Evolutionary conservation across 2,797 vertebrate genomes (phyloP).

Genomic region (Malacoraja senta): DNA sequence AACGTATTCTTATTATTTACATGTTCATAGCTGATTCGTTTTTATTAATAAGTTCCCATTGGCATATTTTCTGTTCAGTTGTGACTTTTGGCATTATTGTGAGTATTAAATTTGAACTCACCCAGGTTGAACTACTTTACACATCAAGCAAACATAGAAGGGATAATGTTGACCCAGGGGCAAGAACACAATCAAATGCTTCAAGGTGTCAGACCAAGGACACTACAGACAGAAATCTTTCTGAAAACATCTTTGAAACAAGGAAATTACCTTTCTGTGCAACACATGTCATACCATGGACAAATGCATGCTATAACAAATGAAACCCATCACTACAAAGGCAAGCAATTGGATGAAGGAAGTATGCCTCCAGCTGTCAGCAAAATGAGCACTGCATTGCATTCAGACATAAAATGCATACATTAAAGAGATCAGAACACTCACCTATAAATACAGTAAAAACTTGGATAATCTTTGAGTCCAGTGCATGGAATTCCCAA

Average conservation of each 20-base stretch:
- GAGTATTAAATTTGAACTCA: conserved; percentile 2
- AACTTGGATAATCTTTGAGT: too few species aligned
- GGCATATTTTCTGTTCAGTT: background rate
- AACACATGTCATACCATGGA: background rate
- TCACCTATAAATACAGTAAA: too few species aligned
- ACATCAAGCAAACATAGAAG: background rate
- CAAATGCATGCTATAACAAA: background rate
- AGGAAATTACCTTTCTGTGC: background rate
- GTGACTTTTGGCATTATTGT: background rate
- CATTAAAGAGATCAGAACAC: too few species aligned
- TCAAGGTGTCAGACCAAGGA: background rate
- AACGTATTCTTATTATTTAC: background rate
- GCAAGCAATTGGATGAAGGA: background rate
- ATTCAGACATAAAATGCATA: too few species aligned
- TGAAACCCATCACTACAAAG: background rate
- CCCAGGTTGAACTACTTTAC: background rate
- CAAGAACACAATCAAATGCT: background rate
- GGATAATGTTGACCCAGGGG: background rate
- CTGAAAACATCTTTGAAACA: background rate
- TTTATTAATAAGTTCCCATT: background rate
- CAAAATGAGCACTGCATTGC: background rate
- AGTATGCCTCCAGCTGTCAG: background rate
- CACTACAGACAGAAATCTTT: background rate
- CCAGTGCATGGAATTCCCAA: too few species aligned
- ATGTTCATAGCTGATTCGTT: background rate